A percentile compares a stretch with the other conserved stretches of the same genome.
Conservation (phyloP, 1,140 invertebrate species). For the Leptinotarsa defecta region DNA sequence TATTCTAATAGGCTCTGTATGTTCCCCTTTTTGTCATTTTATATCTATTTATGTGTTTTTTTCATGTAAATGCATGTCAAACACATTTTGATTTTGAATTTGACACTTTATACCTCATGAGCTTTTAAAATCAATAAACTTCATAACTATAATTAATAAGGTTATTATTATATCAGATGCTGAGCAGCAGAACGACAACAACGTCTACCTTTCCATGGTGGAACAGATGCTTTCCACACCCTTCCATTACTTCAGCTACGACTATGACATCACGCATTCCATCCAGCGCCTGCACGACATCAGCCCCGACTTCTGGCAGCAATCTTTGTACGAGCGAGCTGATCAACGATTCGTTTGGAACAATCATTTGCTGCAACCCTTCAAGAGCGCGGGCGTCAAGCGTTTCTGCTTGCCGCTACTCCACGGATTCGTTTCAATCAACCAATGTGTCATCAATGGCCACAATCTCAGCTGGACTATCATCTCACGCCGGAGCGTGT, state of each 20-base stretch:
- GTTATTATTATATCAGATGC: conserved; percentile 59
- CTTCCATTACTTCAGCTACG: conserved; percentile 60
- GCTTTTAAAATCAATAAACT: too few relatives aligned
- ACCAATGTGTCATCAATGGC: conserved; percentile 78
- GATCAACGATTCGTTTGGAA: conserved; percentile 95
- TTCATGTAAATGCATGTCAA: too few relatives aligned
- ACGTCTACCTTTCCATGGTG: conserved; percentile 51
- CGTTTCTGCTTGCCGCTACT: conserved; percentile 86
- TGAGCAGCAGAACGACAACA: conserved; percentile 69
- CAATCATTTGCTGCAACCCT: conserved; percentile 73
- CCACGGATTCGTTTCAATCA: conserved; percentile 87
- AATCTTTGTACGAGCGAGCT: conserved; percentile 74
- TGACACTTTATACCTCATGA: too few relatives aligned
- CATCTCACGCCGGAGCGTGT: conserved; percentile 81
- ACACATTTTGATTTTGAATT: too few relatives aligned
- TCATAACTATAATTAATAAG: too few relatives aligned
- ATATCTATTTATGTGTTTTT: too few relatives aligned
- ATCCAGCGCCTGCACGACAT: conserved; percentile 88
- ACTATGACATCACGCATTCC: conserved; percentile 91
- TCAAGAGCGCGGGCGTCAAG: conserved; percentile 69
- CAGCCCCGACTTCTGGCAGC: conserved; percentile 78
- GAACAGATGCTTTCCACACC: conserved; percentile 49
- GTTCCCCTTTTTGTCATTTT: too few relatives aligned
- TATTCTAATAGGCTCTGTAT: too few relatives aligned
- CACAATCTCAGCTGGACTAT: conserved; percentile 84